Evolutionary conservation across 1,140 invertebrate genomes (phyloP), one percentile per base, ranked within the genome.

Genomic region (Pseudomyrmex cubaensis): DNA sequence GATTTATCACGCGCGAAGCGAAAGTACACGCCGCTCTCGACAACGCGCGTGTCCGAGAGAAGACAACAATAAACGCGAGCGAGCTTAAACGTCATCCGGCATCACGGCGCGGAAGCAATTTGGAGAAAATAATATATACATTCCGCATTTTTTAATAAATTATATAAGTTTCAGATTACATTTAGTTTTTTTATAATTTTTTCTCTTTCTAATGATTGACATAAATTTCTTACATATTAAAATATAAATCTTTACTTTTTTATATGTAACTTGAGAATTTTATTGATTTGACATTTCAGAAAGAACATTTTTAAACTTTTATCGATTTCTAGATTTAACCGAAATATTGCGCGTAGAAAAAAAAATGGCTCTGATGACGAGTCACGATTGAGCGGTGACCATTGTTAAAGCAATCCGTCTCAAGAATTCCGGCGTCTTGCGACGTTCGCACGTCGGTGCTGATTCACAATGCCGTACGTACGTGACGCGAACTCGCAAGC

Each of bases 1-100:
- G 76, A 80, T 80, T 80, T 70, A 72, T 80, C 66, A 70, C 61
- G 13, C 13, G 50, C 75, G 73, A 56, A 44, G 22, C 62, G 76
- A 59, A 78, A 52, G 44, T 54, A 44, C 54, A 61, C 52, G n/a
- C 44, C 54, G 44, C 56, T 56, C 35, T 12, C 54, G 66, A 15
- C 12, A 20, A 66, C 20, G 44, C 64, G 35, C 35, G 35, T 35
- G 20, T 13, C 44, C 17, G 63, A 54, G 35, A 74, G 44, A 75
- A 48, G 64, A 78, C 54, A 78, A 48, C 44, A 44, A 9, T 44
- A n/a, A 35, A 35, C 35, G 4, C 13, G 22, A 25, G 52, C 35
- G 35, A 54, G 35, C 52, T 8, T 46, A 13, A 66, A 76, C 12
- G 4, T 76, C 48, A 44, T 54, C 8, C 44, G 3, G 44, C n/a